These are phyloP conservation scores for Strigamia transsilvanica DNA, from an alignment of 2,888 invertebrate genomes.

Conservation along the genomic window DNA sequence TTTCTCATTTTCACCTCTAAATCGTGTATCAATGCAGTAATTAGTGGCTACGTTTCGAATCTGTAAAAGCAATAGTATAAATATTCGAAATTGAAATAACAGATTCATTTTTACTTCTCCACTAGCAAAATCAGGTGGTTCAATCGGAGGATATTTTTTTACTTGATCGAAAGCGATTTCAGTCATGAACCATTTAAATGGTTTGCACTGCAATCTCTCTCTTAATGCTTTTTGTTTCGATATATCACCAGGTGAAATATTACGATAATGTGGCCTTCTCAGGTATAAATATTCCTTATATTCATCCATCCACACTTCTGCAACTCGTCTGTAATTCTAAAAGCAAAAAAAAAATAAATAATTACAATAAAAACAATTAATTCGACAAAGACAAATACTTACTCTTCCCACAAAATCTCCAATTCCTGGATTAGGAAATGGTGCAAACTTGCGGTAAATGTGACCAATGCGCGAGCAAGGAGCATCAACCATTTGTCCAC, in stretches of 20 bases:
- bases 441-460: conserved; percentile 84
- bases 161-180: conserved; percentile 89
- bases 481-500: conserved; percentile 89
- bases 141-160: conserved; percentile 84
- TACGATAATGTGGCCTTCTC: conserved; percentile 77
- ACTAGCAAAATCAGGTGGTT: conserved; percentile 81
- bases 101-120: conserved; percentile 72
- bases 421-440: conserved; percentile 88
- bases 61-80: conserved; percentile 63
- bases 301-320: conserved; percentile 99
- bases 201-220: conserved; percentile 79
- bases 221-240: conserved; percentile 79
- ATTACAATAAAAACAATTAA: conserved; percentile 61
- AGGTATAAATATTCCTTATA: conserved; percentile 86
- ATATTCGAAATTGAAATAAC: no score
- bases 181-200: conserved; percentile 95
- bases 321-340: conserved; percentile 89
- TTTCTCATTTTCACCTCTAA: conserved; percentile 64
- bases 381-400: conserved; percentile 55
- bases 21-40: conserved; percentile 77
- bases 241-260: conserved; percentile 83
- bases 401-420: conserved; percentile 87
- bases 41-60: conserved; percentile 73
- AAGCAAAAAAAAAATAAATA: conserved; percentile 54
- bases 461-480: conserved; percentile 94